phyloP scores from a whole-genome alignment of 2,113 vertebrate genomes.

The Phalacrocorax pelagicus region DNA sequence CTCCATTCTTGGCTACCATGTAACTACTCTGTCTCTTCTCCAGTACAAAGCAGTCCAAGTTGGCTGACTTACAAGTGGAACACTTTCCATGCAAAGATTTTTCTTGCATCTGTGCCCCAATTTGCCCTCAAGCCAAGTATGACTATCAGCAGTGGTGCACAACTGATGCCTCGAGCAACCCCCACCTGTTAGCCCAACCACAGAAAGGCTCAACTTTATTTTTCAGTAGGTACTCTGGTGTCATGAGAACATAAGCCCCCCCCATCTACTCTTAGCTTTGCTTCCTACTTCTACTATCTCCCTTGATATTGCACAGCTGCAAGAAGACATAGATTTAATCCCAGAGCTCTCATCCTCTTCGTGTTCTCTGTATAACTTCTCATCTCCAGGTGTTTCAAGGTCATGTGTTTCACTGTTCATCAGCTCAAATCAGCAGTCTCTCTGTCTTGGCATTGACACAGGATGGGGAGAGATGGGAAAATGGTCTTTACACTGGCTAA shows the following conservation, averaged over 20 bases:
- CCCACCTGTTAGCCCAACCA: neutral
- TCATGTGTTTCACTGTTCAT: neutral
- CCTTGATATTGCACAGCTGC: neutral
- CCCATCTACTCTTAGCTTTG: neutral
- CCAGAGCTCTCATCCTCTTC: neutral
- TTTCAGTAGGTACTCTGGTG: neutral
- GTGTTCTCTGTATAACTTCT: neutral
- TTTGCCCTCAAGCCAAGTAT: neutral
- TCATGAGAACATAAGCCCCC: neutral
- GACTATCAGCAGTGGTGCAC: neutral
- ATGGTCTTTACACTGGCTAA: neutral
- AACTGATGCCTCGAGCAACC: neutral
- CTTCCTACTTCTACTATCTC: neutral
- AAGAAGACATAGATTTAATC: neutral
- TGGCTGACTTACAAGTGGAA: neutral
- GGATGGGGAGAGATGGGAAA: neutral
- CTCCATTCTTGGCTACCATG: neutral
- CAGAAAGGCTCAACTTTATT: neutral
- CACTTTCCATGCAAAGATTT: neutral
- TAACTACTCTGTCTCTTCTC: neutral
- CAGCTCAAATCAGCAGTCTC: neutral
- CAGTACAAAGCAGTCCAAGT: neutral
- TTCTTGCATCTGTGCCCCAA: neutral
- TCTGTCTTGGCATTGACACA: neutral
- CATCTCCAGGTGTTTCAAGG: neutral